Conservation (phyloP, 2,113 vertebrate species). For the Carettochelys insculpta region DNA sequence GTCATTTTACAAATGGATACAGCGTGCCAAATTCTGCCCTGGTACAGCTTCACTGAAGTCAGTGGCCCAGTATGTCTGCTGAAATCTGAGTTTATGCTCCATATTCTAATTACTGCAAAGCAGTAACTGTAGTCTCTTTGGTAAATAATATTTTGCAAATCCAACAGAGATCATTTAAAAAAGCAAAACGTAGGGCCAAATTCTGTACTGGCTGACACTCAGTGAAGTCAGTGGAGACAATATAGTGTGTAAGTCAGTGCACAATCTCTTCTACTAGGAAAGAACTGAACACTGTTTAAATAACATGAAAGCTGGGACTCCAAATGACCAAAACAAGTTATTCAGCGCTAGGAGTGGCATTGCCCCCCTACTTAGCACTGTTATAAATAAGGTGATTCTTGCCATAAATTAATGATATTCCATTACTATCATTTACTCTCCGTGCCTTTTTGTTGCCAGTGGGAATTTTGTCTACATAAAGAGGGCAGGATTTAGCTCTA, state of each 20-base stretch:
- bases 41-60: fast-evolving
- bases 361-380: fast-evolving
- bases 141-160: conserved; percentile 48
- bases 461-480: not conserved
- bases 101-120: not conserved
- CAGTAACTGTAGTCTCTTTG: conserved; percentile 17
- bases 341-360: not conserved
- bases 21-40: conserved; percentile 1
- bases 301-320: not conserved
- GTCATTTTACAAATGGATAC: not conserved
- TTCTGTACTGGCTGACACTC: conserved; percentile 43
- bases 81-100: not conserved
- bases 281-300: not conserved
- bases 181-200: not conserved
- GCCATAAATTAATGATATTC: not conserved
- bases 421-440: not conserved
- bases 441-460: not conserved
- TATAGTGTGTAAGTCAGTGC: not conserved
- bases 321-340: conserved; percentile 25
- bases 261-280: conserved; percentile 5
- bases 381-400: fast-evolving
- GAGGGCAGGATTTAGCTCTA: not conserved
- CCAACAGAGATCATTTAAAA: not conserved
- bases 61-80: not conserved
- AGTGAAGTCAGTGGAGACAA: not conserved